Evolutionary conservation across 2,888 invertebrate genomes (phyloP).

Genomic region (Frankliniella intonsa): DNA sequence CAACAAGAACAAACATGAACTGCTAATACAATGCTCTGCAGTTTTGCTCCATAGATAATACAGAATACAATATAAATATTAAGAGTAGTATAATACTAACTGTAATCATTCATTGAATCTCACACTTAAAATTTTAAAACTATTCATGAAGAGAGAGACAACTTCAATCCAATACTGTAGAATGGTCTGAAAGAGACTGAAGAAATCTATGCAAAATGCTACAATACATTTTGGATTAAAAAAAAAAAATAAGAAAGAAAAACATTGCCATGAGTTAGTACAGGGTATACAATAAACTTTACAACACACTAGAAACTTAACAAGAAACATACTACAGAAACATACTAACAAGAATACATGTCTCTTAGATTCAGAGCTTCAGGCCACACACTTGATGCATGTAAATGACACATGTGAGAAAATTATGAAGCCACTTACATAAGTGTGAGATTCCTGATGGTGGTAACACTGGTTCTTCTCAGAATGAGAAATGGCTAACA

Average conservation of each 20-base stretch:
- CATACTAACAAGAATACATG: constrained; percentile 10
- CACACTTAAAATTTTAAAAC: not conserved
- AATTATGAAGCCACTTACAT: not conserved
- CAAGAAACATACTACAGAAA: constrained; percentile 11
- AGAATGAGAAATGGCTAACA: not conserved
- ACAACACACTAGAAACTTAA: constrained; percentile 20
- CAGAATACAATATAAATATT: not conserved
- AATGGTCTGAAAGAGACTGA: not conserved
- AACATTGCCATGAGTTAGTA: constrained; percentile 11
- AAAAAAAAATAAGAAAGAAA: not conserved
- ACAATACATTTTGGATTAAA: not conserved
- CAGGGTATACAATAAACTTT: not conserved
- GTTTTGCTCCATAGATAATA: not conserved
- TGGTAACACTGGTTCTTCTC: not conserved
- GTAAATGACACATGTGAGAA: not conserved
- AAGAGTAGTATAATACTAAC: not conserved
- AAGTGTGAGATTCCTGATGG: not conserved
- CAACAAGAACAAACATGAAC: not conserved
- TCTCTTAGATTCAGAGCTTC: not conserved
- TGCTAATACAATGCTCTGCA: not conserved
- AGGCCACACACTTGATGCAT: not conserved
- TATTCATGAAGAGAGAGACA: not conserved
- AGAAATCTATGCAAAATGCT: not conserved
- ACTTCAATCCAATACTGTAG: not conserved
- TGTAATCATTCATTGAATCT: not conserved